Evolutionary conservation across 2,113 vertebrate genomes (phyloP).

Genomic region (Campylorhamphus procurvoides): DNA sequence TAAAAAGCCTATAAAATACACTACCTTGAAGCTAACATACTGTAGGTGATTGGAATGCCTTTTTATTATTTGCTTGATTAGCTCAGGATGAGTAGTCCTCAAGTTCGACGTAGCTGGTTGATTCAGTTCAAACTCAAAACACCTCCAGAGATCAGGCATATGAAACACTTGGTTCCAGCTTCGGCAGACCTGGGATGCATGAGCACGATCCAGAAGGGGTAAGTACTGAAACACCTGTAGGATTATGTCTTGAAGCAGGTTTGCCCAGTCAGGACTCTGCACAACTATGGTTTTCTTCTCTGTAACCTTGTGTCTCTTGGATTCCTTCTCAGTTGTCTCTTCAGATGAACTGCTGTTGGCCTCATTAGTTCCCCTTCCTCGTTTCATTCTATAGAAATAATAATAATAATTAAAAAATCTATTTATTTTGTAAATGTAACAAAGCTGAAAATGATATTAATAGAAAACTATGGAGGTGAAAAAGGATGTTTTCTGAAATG

Average conservation of each 20-base stretch:
- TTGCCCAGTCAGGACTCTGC: constrained; percentile 80
- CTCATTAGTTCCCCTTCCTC: constrained; percentile 81
- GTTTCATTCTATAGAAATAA: constrained; percentile 85
- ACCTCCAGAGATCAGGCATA: constrained; percentile 96
- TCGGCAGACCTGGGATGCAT: constrained; percentile 92
- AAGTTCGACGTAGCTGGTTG: constrained; percentile 94
- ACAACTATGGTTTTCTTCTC: constrained; percentile 11
- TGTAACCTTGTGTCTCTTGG: constrained; percentile 79
- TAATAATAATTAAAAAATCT: background rate
- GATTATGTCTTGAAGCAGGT: constrained; percentile 90
- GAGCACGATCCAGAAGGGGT: constrained; percentile 91
- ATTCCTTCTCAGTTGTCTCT: constrained; percentile 63
- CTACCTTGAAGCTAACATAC: constrained; percentile 98
- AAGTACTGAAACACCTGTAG: constrained; percentile 93
- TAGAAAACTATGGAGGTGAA: background rate
- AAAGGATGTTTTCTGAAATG: background rate
- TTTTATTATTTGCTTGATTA: constrained; percentile 97
- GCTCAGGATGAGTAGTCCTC: constrained; percentile 94
- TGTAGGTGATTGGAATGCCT: constrained; percentile 95
- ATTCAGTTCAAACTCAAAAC: constrained; percentile 97
- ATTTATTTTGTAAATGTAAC: background rate
- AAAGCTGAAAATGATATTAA: background rate
- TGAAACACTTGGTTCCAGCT: constrained; percentile 96
- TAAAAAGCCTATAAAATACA: background rate
- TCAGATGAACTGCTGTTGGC: constrained; percentile 67